Conservation (phyloP, 2,113 vertebrate genomes). For the Proterorhinus semilunaris region DNA sequence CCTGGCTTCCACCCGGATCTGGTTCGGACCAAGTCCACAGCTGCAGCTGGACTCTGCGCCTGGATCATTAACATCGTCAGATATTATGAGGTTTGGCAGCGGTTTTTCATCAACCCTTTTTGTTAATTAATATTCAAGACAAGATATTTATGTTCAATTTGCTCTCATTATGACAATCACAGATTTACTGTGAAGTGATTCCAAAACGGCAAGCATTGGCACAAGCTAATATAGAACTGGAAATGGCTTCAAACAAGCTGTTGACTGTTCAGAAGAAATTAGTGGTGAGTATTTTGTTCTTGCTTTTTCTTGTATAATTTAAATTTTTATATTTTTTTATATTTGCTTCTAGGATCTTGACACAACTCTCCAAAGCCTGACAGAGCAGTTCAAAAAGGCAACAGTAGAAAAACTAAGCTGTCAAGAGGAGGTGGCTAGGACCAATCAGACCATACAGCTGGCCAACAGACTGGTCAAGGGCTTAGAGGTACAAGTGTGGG, state of each 20-base stretch:
- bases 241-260: slow-evolving; percentile 77
- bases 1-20: slow-evolving; percentile 81
- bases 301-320: slow-evolving; percentile 2
- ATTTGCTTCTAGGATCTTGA: slow-evolving; percentile 77
- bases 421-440: slow-evolving; percentile 79
- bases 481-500: slow-evolving; percentile 74
- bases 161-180: slow-evolving; percentile 14
- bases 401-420: slow-evolving; percentile 76
- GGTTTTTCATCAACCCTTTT: background rate
- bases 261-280: slow-evolving; percentile 78
- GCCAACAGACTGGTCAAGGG: slow-evolving; percentile 79
- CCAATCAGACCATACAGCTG: slow-evolving; percentile 76
- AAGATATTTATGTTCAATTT: background rate
- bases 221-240: slow-evolving; percentile 78
- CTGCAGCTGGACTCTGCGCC: slow-evolving; percentile 84
- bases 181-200: slow-evolving; percentile 83
- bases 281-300: slow-evolving; percentile 61
- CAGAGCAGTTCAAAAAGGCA: slow-evolving; percentile 77
- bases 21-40: slow-evolving; percentile 82
- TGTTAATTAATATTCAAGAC: slow-evolving; percentile 2
- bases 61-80: slow-evolving; percentile 83
- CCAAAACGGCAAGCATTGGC: slow-evolving; percentile 75
- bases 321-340: slow-evolving; percentile 22
- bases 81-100: slow-evolving; percentile 79
- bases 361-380: slow-evolving; percentile 74